A percentile compares a stretch with the other conserved stretches of the same genome.
phyloP scores from a whole-genome alignment of 2,113 vertebrate genomes.

The Indicator maculatus region DNA sequence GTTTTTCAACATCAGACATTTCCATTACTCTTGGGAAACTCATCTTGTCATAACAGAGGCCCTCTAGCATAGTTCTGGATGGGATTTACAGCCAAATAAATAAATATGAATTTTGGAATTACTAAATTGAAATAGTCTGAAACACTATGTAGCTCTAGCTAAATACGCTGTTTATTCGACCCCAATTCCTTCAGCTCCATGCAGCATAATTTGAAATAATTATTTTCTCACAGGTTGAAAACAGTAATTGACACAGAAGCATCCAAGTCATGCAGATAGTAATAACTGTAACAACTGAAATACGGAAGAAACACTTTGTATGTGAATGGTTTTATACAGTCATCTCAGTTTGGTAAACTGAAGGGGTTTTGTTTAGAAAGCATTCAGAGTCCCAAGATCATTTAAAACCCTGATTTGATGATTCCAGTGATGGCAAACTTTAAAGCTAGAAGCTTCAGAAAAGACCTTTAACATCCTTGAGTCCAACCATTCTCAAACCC shows the following conservation, averaged over 20 bases:
- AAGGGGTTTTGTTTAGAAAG: not conserved
- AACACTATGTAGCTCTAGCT: not conserved
- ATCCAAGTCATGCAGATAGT: not conserved
- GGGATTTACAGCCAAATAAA: not conserved
- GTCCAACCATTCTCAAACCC: too few species aligned
- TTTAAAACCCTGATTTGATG: not conserved
- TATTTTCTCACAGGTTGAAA: not conserved
- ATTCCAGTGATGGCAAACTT: not conserved
- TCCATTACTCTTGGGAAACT: not conserved
- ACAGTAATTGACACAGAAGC: not conserved
- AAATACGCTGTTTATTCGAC: not conserved
- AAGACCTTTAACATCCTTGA: too few species aligned
- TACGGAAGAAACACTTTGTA: not conserved
- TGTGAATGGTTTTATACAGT: not conserved
- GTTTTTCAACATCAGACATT: not conserved
- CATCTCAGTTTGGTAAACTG: not conserved
- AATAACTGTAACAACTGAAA: not conserved
- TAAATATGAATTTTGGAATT: not conserved
- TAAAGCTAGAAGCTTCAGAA: not conserved
- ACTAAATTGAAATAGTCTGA: not conserved
- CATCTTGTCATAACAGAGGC: not conserved
- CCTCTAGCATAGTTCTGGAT: not conserved
- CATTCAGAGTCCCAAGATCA: not conserved
- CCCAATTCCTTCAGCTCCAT: not conserved
- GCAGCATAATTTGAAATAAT: slow-evolving; percentile 7